Evolutionary conservation across 2,888 invertebrate species (phyloP), one percentile per base, ranked within the genome.

Genomic region (Cheiracanthium punctorium): DNA sequence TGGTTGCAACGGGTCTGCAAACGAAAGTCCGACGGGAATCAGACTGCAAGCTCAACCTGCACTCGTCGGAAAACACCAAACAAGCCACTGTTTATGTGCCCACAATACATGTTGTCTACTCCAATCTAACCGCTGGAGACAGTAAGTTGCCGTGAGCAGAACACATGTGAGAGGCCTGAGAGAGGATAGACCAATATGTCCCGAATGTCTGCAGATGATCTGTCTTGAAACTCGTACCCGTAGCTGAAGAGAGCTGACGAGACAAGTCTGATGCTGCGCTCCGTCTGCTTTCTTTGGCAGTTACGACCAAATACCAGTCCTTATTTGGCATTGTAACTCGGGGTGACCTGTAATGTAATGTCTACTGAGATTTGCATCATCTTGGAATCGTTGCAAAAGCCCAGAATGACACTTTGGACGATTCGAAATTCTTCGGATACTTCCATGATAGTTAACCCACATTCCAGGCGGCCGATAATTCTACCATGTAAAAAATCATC

Each of bases 61-160:
- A 48, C 43, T 48, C 43, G 43, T 48, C 17, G 10, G 43, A n/a
- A n/a, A n/a, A n/a, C n/a, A n/a, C n/a, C n/a, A n/a, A n/a, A n/a
- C 48, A 29, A 48, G 29, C 29, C 73, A 48, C 24, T 73, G 73
- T 43, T 2, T 0, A 5, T 0, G 29, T 73, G 48, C 52, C 30
- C 52, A 73, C 30, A 52, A 29, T 52, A 29, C 1, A 73, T 48
- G 48, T 17, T 48, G 29, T 48, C 52, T 52, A 52, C 29, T 48
- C 41, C 48, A 43, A 29, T 28, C 52, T 43, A 73, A 73, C 17
- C 28, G 37, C 70, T 20, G 70, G 70, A 5, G 73, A 52, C 73
- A 73, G 52, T 48, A 29, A 73, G 48, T 48, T 70, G 69, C 28
- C n/a, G 43, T 30, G 20, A 77, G 30, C 14, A n/a, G 69, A 75